Conservation (phyloP, 2,888 invertebrate genomes). For the Aradus depressus region DNA sequence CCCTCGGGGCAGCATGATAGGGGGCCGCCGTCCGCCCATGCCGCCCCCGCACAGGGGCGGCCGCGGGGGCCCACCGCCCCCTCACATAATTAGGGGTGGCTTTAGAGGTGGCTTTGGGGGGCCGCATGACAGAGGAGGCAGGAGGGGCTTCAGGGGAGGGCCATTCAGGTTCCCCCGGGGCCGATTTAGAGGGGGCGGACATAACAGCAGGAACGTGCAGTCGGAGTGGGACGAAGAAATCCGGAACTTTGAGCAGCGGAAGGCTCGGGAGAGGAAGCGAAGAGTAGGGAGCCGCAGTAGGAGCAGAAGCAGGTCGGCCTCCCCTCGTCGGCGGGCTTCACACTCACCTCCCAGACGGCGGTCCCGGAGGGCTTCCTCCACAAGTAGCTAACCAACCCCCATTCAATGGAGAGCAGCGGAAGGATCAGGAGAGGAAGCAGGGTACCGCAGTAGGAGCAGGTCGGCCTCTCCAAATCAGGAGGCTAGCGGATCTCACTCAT, state of each 20-base stretch:
- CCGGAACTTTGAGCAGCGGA: slow-evolving; percentile 27
- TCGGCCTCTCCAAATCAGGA: neutral
- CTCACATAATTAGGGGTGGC: slow-evolving; percentile 12
- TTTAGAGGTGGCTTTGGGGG: slow-evolving; percentile 15
- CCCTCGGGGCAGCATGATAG: neutral
- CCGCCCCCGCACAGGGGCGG: slow-evolving; percentile 1
- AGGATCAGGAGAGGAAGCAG: slow-evolving; percentile 17
- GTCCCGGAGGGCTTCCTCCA: slow-evolving; percentile 9
- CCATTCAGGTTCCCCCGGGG: slow-evolving; percentile 8
- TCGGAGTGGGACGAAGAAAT: slow-evolving; percentile 30
- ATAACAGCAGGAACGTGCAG: slow-evolving; percentile 23
- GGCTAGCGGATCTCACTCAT: no score
- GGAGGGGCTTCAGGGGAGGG: slow-evolving; percentile 15
- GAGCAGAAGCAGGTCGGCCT: slow-evolving; percentile 12
- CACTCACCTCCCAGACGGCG: slow-evolving; percentile 7
- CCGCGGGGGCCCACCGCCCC: slow-evolving; percentile 11
- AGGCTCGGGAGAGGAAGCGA: slow-evolving; percentile 19
- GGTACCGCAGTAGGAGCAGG: slow-evolving; percentile 6
- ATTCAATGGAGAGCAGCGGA: slow-evolving; percentile 21
- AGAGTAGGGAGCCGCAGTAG: slow-evolving; percentile 6
- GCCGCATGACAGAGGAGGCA: slow-evolving; percentile 6
- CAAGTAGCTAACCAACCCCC: slow-evolving; percentile 10
- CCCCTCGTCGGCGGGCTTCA: no score
- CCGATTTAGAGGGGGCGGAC: slow-evolving; percentile 9
- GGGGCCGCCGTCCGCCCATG: slow-evolving; percentile 3